Conservation (phyloP, 2,888 invertebrate genomes). For the Ypsolopha sequella region DNA sequence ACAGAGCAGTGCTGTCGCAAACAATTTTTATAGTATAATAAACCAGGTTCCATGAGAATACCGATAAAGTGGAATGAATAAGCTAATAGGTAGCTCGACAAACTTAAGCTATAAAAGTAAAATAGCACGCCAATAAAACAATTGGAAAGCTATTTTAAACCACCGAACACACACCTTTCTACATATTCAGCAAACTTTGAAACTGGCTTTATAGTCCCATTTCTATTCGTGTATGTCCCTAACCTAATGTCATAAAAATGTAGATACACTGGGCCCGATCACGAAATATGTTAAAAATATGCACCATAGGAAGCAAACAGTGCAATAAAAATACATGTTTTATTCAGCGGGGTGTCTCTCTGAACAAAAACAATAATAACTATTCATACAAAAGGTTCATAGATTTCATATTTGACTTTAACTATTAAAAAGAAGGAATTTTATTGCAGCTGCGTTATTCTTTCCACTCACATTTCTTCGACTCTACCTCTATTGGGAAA, state of each 20-base stretch:
- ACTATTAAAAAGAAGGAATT: no score
- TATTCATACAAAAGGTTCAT: background rate
- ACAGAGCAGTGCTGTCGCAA: no score
- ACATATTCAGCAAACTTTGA: background rate
- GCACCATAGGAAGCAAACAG: conserved; percentile 45
- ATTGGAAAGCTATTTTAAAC: background rate
- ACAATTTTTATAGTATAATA: no score
- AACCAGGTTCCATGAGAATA: no score
- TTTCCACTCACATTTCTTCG: no score
- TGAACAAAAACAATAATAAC: conserved; percentile 35
- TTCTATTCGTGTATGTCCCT: background rate
- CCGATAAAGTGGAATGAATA: no score
- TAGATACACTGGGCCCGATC: conserved; percentile 31
- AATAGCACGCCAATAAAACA: background rate
- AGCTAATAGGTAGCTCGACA: no score
- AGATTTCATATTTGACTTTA: background rate
- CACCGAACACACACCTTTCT: background rate
- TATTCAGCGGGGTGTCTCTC: conserved; percentile 44
- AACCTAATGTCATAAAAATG: conserved; percentile 37
- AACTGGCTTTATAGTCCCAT: conserved; percentile 1
- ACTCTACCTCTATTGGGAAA: no score
- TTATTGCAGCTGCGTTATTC: no score
- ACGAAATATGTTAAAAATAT: conserved; percentile 54
- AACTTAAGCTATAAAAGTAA: background rate
- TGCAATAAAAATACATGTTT: conserved; percentile 54